Evolutionary conservation across 1,140 invertebrate genomes (phyloP).

Genomic region (Helicoverpa zea): DNA sequence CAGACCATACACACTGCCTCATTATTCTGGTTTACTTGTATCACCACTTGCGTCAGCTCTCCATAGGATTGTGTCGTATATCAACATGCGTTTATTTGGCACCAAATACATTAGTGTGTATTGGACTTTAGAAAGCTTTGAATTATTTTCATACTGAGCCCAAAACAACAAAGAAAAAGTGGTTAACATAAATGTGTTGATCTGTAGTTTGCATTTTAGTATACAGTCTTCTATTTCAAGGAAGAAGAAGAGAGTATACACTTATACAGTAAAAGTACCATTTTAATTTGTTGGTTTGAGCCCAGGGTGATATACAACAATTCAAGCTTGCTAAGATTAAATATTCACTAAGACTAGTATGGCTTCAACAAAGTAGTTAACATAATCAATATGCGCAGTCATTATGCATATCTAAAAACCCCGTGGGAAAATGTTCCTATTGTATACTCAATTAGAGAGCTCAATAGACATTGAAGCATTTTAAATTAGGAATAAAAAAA

Average conservation of each 20-base stretch:
- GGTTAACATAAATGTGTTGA: not conserved
- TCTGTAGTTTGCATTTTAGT: not conserved
- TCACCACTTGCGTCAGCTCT: constrained; percentile 22
- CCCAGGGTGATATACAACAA: not conserved
- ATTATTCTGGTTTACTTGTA: constrained; percentile 7
- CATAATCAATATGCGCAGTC: not conserved
- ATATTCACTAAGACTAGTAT: not conserved
- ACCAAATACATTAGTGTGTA: not conserved
- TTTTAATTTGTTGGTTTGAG: constrained; percentile 25
- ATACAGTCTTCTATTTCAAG: no score
- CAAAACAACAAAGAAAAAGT: not conserved
- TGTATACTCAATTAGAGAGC: not conserved
- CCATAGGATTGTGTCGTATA: constrained; percentile 30
- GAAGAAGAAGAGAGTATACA: no score
- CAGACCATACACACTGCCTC: not conserved
- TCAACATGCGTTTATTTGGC: constrained; percentile 9
- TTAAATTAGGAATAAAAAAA: not conserved
- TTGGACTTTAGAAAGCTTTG: not conserved
- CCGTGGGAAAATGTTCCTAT: not conserved
- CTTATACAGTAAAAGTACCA: no score
- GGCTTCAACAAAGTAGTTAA: not conserved
- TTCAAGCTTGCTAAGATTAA: constrained; percentile 20
- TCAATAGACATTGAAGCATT: not conserved
- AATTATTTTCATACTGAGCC: not conserved
- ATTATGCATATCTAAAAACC: not conserved